Evolutionary conservation across 2,113 vertebrate genomes (phyloP), one percentile per base, ranked within the genome.

Genomic region (Tetraodon nigroviridis): DNA sequence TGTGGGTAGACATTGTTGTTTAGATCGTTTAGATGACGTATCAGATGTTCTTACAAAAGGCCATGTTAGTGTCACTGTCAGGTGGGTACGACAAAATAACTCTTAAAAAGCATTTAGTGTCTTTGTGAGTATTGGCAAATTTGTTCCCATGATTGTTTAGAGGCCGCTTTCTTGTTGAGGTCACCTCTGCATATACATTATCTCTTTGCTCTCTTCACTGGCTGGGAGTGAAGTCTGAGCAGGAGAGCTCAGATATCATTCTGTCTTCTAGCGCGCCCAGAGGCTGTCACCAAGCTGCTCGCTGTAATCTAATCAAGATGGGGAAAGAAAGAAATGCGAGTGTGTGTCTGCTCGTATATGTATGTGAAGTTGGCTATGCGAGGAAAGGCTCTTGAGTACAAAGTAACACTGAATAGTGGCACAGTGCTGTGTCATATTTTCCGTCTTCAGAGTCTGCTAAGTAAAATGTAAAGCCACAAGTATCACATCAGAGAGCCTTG

Each of bases 261-360:
- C 59, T 40, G 83, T 89, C 83, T 72, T 87, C 79, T 48, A 72
- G 86, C 85, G 65, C 80, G 86, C 76, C 84, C 81, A 76, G 75
- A 81, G 85, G 87, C 88, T 89, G 89, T 89, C 88, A 87, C 83
- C 88, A 85, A 78, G 61, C 67, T 70, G 78, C 80, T 87, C 79
- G 80, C 77, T 88, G 87, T 90, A 88, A 92, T 89, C 88, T 88
- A 86, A 88, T 90, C 82, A 84, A 89, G 86, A 84, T 75, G 80
- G 64, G 66, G 83, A 57, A 62, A 67, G 72, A 82, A 69, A 77
- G 61, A 72, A 56, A 45, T 59, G 48, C 75, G n/a, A n/a, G 51
- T 56, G 73, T 71, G 57, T 77, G 64, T 76, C 58, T 69, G 51
- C 67, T 64, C 57, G 7, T 55, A 51, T 61, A 49, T 6, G 18